These are phyloP conservation scores for Cartodere bifasciata DNA, from an alignment of 2,888 invertebrate species.

Conservation along the genomic window DNA sequence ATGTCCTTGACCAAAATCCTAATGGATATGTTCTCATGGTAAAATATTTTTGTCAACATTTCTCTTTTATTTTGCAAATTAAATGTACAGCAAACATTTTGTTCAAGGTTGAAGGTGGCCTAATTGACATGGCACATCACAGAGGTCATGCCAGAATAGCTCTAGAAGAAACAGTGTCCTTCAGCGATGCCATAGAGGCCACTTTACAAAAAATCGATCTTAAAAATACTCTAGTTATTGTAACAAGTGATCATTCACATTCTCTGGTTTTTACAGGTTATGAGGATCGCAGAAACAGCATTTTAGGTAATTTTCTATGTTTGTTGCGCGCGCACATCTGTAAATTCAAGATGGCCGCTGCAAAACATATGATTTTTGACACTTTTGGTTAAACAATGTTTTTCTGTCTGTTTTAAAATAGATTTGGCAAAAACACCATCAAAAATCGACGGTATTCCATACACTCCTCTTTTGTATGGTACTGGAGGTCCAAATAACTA, in stretches of 20 bases:
- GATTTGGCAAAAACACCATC: slow-evolving; percentile 35
- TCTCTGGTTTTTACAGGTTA: slow-evolving; percentile 68
- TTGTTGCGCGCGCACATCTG: background rate
- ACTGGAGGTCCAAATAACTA: slow-evolving; percentile 62
- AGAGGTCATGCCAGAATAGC: slow-evolving; percentile 65
- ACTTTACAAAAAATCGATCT: slow-evolving; percentile 45
- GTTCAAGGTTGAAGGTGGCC: slow-evolving; percentile 66
- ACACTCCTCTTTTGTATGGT: slow-evolving; percentile 66
- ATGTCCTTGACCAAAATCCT: slow-evolving; percentile 48
- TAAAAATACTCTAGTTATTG: slow-evolving; percentile 59
- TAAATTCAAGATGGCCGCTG: background rate
- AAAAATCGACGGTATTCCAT: slow-evolving; percentile 48
- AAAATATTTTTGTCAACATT: slow-evolving; percentile 17
- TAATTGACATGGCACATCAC: slow-evolving; percentile 81
- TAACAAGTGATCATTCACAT: slow-evolving; percentile 77
- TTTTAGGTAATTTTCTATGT: slow-evolving; percentile 45
- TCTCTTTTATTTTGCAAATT: background rate
- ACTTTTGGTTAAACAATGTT: no score
- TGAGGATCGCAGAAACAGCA: slow-evolving; percentile 51
- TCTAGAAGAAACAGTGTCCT: slow-evolving; percentile 62
- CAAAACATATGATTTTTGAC: background rate
- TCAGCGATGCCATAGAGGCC: slow-evolving; percentile 63
- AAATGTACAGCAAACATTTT: slow-evolving; percentile 4
- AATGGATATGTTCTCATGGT: slow-evolving; percentile 67
- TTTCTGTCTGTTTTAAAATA: no score